Percentiles rank a stretch among this genome's conserved stretches.
phyloP scores from a whole-genome alignment of 37 sponge, comb jelly and placozoan genomes.

The Ephydatia muelleri region DNA sequence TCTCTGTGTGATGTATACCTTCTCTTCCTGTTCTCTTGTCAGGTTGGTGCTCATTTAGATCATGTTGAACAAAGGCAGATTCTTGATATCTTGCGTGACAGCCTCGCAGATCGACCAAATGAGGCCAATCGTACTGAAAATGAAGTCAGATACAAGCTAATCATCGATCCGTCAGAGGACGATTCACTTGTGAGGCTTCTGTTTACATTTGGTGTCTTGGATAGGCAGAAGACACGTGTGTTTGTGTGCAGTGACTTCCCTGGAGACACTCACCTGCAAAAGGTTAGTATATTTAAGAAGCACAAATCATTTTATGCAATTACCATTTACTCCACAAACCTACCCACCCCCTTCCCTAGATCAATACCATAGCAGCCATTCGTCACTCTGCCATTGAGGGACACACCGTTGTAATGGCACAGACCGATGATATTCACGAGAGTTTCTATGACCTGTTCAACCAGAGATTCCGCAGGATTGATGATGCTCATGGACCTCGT shows the following conservation, averaged over 20 bases:
- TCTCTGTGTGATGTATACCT: background rate
- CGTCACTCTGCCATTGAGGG: constrained; percentile 86
- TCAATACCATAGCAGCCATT: constrained; percentile 78
- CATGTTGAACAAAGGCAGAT: constrained; percentile 27
- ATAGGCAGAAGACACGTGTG: constrained; percentile 52
- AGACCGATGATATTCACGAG: constrained; percentile 87
- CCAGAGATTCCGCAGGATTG: constrained; percentile 74
- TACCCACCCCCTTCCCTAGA: constrained; percentile 12
- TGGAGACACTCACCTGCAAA: constrained; percentile 80
- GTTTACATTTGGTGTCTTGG: constrained; percentile 64
- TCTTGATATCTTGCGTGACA: constrained; percentile 57
- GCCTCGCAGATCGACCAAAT: constrained; percentile 57
- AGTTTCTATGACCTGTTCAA: constrained; percentile 93
- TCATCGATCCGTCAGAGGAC: constrained; percentile 87
- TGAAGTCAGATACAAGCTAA: constrained; percentile 83
- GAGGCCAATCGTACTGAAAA: constrained; percentile 42
- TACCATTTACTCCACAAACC: background rate
- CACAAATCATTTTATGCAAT: too few relatives aligned
- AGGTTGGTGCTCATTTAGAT: background rate
- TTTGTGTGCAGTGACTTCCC: constrained; percentile 84
- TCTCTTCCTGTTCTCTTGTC: background rate
- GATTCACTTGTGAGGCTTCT: constrained; percentile 70
- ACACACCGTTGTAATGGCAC: constrained; percentile 82
- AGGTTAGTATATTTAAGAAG: too few relatives aligned
- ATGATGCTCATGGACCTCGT: constrained; percentile 50